A percentile compares a stretch with the other conserved stretches of the same genome.
phyloP scores from a whole-genome alignment of 2,113 vertebrate genomes.

The Chloroceryle aenea region DNA sequence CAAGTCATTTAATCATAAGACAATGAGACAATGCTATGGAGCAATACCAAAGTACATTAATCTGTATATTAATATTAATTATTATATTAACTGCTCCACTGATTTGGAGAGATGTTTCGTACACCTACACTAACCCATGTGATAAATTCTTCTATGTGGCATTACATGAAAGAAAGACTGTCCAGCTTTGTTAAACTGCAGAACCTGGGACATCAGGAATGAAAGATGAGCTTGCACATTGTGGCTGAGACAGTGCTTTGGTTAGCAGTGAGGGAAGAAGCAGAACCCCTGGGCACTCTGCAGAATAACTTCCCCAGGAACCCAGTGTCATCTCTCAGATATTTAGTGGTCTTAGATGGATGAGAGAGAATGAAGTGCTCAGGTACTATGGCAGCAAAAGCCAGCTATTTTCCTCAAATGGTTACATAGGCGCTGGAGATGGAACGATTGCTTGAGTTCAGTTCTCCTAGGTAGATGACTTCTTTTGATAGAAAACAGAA shows the following conservation, averaged over 20 bases:
- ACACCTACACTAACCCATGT: background rate
- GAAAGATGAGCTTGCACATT: background rate
- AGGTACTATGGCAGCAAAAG: background rate
- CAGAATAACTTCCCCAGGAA: background rate
- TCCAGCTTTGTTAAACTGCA: background rate
- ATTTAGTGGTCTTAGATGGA: background rate
- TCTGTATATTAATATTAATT: too few relatives aligned
- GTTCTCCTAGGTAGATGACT: background rate
- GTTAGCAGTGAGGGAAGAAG: background rate
- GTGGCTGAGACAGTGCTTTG: background rate
- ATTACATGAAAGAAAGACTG: background rate
- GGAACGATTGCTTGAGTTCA: background rate
- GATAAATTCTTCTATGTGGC: background rate
- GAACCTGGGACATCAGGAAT: background rate
- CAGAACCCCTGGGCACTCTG: background rate
- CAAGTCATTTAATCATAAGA: background rate
- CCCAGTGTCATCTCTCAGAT: background rate
- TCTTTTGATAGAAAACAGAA: background rate
- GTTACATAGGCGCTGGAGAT: background rate
- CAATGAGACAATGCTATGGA: background rate
- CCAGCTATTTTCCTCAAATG: background rate
- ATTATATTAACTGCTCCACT: too few relatives aligned
- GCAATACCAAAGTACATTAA: background rate
- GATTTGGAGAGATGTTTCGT: background rate
- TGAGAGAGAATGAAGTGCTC: background rate